Percentiles rank a stretch among this genome's conserved stretches.
Conservation (phyloP, 2,888 invertebrate genomes). For the Caenorhabditis sp. region DNA sequence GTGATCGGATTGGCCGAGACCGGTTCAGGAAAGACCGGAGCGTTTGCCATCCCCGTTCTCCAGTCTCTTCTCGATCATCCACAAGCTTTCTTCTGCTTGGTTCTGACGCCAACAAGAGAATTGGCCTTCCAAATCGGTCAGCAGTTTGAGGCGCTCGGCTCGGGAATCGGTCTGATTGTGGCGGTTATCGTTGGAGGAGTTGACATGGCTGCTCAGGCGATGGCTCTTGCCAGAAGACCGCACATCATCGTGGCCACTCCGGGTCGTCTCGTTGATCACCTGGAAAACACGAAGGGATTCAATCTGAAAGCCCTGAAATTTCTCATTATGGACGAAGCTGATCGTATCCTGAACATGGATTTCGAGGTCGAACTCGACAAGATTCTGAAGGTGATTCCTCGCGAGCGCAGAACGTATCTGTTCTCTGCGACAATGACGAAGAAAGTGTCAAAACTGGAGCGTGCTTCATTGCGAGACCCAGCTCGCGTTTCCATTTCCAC, state of each 20-base stretch:
- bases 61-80: constrained; percentile 92
- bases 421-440: constrained; percentile 99
- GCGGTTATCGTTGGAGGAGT: constrained; percentile 98
- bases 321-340: constrained; percentile 97
- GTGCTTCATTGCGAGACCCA: constrained; percentile 93
- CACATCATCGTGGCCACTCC: constrained; percentile 93
- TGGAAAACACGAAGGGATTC: constrained; percentile 98
- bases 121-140: constrained; percentile 98
- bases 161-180: constrained; percentile 93
- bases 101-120: constrained; percentile 96
- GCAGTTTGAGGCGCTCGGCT: constrained; percentile 94
- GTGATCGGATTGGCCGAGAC: constrained; percentile 87
- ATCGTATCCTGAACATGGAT: constrained; percentile 98
- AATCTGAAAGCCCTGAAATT: constrained; percentile 88
- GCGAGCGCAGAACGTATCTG: constrained; percentile 91
- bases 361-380: constrained; percentile 96
- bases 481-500: constrained; percentile 92
- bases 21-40: constrained; percentile 95
- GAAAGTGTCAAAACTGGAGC: constrained; percentile 89
- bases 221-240: constrained; percentile 93
- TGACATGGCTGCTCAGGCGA: constrained; percentile 95
- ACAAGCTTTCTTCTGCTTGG: constrained; percentile 92
- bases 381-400: constrained; percentile 91
- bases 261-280: constrained; percentile 83
- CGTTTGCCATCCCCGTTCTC: constrained; percentile 95